Conservation (phyloP, 2,113 vertebrate genomes). For the Ranitomeya imitator region DNA sequence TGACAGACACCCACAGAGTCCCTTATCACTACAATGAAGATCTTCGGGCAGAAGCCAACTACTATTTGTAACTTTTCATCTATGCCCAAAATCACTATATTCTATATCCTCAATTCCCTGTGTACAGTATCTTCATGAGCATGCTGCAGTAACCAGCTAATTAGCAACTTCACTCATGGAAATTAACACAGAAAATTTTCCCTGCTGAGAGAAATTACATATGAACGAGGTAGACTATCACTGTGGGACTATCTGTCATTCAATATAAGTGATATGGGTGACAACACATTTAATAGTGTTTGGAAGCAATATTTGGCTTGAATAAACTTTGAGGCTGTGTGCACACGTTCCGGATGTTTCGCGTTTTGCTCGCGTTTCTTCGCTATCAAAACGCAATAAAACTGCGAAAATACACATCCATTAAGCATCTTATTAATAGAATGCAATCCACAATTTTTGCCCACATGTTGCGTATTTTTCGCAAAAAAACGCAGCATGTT, state of each 20-base stretch:
- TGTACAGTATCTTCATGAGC: background rate
- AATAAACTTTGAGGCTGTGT: no score
- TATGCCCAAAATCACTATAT: background rate
- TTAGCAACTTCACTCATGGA: background rate
- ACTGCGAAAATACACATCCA: no score
- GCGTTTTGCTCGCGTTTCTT: no score
- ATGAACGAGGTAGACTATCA: background rate
- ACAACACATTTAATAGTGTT: background rate
- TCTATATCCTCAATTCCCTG: background rate
- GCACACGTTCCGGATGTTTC: no score
- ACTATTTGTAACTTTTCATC: slow-evolving; percentile 22
- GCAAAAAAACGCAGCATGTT: no score
- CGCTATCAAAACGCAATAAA: no score
- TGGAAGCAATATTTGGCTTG: no score
- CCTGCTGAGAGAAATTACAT: background rate
- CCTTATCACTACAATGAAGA: slow-evolving; percentile 38
- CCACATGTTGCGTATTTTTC: no score
- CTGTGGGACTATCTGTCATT: background rate
- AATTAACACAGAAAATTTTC: background rate
- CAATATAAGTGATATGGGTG: background rate
- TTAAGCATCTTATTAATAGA: no score
- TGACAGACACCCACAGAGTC: slow-evolving; percentile 34
- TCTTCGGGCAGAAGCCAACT: background rate
- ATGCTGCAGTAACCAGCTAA: background rate
- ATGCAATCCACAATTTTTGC: no score